Base-by-base conservation (phyloP, 2,797 vertebrate species). In the Podarcis siculus region DNA sequence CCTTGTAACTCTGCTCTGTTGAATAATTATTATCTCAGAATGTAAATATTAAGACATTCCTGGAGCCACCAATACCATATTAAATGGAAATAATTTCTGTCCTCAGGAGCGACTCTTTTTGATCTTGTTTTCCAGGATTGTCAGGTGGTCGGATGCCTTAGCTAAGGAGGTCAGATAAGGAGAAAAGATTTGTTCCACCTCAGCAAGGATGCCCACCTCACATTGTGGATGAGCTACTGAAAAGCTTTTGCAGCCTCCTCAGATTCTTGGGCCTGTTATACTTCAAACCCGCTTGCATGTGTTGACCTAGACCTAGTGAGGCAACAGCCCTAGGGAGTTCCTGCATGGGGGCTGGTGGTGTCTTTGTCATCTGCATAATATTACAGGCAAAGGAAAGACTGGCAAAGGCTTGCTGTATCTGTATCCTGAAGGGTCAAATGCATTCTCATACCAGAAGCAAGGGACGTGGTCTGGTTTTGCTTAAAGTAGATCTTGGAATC, bases 291-390 rank as follows among this genome's bases (percentile, higher is more conserved):
- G 23, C 69, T 75, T 25, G 19, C 88, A 89, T 42, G 42, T 86
- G 88, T 89, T 55, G 88, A 89, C 83, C 88, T 77, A 32, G 42
- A 77, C 83, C 78, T 67, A 67, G 32, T 15, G 37, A 55, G 42
- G 71, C 42, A 4, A 66, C 39, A 6, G 42, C 88, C 79, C 61
- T 42, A 19, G 78, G 83, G 83, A 67, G 86, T 87, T 87, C 86
- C 79, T 87, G 79, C 19, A 17, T 75, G 30, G 83, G 35, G 27
- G 79, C 37, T 37, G 55, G 37, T 45, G 69, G 37, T 75, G 86
- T 87, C 86, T 82, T 66, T 64, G 83, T 77, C 88, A 76, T 75
- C 69, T 89, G 83, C 79, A 76, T 30, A 76, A 77, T 75, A 89
- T 89, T 89, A 82, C 61, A 67, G 42, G 61, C 32, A 15, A 67